Conservation (phyloP, 2,888 invertebrate species). For the Protonemura montana region DNA sequence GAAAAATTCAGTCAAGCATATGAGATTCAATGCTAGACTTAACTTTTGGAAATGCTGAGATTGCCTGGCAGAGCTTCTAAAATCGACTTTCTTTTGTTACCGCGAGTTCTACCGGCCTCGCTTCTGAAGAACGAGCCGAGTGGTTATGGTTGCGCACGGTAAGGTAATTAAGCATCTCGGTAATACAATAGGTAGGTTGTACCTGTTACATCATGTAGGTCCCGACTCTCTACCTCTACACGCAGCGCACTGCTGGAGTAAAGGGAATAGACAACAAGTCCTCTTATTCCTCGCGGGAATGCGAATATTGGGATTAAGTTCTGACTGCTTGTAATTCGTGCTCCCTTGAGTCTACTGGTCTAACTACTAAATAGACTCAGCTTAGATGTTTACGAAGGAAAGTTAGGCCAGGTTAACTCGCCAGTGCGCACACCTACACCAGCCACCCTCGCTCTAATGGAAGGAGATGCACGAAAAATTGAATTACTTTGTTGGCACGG, state of each 20-base stretch:
- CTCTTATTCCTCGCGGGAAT: neutral
- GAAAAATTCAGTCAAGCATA: too few relatives aligned
- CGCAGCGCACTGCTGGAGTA: neutral
- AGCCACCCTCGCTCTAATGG: neutral
- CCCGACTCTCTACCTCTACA: too few relatives aligned
- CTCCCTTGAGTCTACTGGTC: neutral
- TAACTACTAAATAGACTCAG: neutral
- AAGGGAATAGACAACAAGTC: conserved; percentile 5
- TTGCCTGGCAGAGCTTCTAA: too few relatives aligned
- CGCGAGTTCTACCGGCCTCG: neutral
- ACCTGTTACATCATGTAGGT: neutral
- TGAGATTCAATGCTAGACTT: too few relatives aligned
- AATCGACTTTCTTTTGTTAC: too few relatives aligned
- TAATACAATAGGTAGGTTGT: conserved; percentile 12
- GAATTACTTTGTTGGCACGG: neutral
- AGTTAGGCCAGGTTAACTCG: neutral
- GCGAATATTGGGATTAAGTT: neutral
- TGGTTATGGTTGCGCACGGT: neutral
- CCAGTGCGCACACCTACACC: neutral
- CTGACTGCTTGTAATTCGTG: neutral
- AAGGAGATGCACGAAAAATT: neutral
- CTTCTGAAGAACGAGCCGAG: neutral
- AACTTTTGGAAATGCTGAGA: too few relatives aligned
- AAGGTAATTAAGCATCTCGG: neutral
- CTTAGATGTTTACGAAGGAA: neutral